Conservation (phyloP, 2,113 vertebrate genomes). For the Rhynchomys soricoides region DNA sequence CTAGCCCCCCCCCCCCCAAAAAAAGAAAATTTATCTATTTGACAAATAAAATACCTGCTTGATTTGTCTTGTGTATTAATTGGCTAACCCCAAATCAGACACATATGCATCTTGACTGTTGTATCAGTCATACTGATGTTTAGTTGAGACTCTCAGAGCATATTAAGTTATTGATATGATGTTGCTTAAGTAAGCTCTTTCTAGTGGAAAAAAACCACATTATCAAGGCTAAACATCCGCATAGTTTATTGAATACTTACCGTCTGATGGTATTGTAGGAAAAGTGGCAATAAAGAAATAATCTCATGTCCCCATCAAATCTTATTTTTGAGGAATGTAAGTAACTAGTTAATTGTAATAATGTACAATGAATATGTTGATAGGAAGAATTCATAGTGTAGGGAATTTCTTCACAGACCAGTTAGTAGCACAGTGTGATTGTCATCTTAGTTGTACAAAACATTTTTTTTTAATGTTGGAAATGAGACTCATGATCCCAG, state of each 20-base stretch:
- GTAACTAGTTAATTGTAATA: not conserved
- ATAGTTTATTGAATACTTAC: not conserved
- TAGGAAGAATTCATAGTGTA: not conserved
- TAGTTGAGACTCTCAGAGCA: not conserved
- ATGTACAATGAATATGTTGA: not conserved
- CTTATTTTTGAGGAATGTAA: not conserved
- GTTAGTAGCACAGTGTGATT: not conserved
- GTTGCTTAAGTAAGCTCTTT: conserved; percentile 34
- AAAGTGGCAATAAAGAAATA: not conserved
- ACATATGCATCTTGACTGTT: not conserved
- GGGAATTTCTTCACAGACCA: not conserved
- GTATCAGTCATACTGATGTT: not conserved
- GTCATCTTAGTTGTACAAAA: not conserved
- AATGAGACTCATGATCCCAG: not conserved
- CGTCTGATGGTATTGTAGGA: not conserved
- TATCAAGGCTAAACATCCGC: not conserved
- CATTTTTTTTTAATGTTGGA: not conserved
- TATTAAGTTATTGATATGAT: not conserved
- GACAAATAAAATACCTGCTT: not conserved
- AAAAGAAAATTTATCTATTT: conserved; percentile 37
- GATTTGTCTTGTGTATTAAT: not conserved
- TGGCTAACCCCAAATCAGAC: not conserved
- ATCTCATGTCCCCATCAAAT: not conserved
- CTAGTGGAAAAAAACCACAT: not conserved
- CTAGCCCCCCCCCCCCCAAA: not conserved